These are phyloP conservation scores for Tenualosa thibaudeaui DNA, from an alignment of 2,797 vertebrate species.

Conservation along the genomic window DNA sequence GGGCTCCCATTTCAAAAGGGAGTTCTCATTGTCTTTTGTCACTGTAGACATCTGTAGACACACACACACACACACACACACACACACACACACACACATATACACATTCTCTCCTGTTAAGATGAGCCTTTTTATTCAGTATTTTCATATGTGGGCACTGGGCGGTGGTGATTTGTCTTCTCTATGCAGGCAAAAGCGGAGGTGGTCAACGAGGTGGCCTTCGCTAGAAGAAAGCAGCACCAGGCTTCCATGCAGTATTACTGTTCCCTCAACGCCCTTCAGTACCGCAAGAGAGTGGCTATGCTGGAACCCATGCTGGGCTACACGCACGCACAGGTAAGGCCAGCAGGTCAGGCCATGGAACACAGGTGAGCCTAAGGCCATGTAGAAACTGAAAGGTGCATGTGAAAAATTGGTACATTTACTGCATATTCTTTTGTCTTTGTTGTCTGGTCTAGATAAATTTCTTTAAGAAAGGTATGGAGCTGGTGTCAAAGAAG, in stretches of 20 bases:
- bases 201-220: constrained; percentile 89
- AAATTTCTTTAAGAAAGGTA: constrained; percentile 92
- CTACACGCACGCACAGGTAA: constrained; percentile 77
- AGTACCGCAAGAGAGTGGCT: constrained; percentile 91
- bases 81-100: background rate
- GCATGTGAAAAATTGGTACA: too few species aligned
- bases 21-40: background rate
- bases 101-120: background rate
- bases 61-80: background rate
- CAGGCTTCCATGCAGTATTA: constrained; percentile 95
- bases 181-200: constrained; percentile 83
- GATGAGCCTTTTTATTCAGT: background rate
- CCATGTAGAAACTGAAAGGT: too few species aligned
- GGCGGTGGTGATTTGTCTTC: constrained; percentile 27
- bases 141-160: constrained; percentile 16
- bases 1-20: constrained; percentile 4
- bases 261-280: constrained; percentile 93
- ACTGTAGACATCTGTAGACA: background rate
- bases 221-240: constrained; percentile 91
- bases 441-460: constrained; percentile 75
- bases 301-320: constrained; percentile 96
- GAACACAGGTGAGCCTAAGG: too few species aligned
- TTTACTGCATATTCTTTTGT: background rate
- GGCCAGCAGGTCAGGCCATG: too few species aligned
- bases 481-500: constrained; percentile 90